Percentiles rank a stretch among this genome's conserved stretches.
These are phyloP conservation scores for Psilanteris sp. DNA, from an alignment of 1,140 invertebrate genomes.

Conservation along the genomic window DNA sequence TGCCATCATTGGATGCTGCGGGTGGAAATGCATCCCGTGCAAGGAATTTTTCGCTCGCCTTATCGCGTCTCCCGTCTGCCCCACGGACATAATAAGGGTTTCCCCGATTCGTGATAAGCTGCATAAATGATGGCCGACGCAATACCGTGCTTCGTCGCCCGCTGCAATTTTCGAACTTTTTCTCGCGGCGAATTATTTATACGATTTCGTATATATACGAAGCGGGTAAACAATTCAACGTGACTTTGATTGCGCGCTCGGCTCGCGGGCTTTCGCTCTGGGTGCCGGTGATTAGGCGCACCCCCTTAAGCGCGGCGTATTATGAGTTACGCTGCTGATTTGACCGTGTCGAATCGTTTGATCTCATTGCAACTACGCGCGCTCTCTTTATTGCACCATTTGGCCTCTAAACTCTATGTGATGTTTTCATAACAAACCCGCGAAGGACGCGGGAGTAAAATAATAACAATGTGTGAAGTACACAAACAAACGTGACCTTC, in stretches of 20 bases:
- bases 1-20: constrained; percentile 78
- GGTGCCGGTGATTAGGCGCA: background rate
- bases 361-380: too few relatives aligned
- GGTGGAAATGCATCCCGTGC: constrained; percentile 68
- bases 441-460: too few relatives aligned
- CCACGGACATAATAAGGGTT: constrained; percentile 55
- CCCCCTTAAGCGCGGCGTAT: too few relatives aligned
- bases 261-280: background rate
- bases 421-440: too few relatives aligned
- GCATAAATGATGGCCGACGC: constrained; percentile 59
- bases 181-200: constrained; percentile 30
- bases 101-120: constrained; percentile 52
- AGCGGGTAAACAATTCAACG: constrained; percentile 21
- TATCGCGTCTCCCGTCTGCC: constrained; percentile 46
- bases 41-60: constrained; percentile 57
- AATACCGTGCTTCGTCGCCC: constrained; percentile 45
- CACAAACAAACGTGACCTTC: too few relatives aligned
- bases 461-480: too few relatives aligned
- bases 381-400: too few relatives aligned
- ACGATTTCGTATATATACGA: constrained; percentile 5
- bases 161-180: constrained; percentile 21
- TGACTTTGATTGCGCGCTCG: constrained; percentile 12
- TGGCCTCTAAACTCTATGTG: too few relatives aligned
- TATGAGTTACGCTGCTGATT: too few relatives aligned
- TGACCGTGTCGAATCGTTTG: too few relatives aligned